These are phyloP conservation scores for Mungos mungo DNA, from an alignment of 2,113 vertebrate species.

Conservation along the genomic window DNA sequence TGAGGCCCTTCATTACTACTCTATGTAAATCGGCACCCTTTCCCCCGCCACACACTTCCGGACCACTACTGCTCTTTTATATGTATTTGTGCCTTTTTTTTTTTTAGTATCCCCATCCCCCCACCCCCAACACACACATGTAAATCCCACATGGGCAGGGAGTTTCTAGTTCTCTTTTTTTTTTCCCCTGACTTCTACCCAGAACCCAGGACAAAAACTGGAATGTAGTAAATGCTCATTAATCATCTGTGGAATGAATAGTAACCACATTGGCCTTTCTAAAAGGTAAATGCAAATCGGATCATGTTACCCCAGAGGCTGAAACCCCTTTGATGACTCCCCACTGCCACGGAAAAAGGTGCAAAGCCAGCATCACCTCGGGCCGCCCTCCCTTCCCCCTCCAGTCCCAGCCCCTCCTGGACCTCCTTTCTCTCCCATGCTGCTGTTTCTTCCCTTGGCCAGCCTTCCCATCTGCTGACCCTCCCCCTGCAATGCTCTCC, in stretches of 20 bases:
- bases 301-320: background rate
- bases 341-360: background rate
- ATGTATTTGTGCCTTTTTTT: background rate
- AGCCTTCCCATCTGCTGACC: background rate
- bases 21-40: background rate
- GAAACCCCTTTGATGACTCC: background rate
- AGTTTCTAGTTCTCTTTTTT: background rate
- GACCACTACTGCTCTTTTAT: background rate
- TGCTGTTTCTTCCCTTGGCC: background rate
- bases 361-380: background rate
- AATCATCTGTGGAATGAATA: constrained; percentile 19
- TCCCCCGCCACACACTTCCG: background rate
- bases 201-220: background rate
- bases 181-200: background rate
- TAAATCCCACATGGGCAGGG: background rate
- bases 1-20: background rate
- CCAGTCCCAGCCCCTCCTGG: background rate
- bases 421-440: background rate
- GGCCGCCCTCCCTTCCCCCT: background rate
- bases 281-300: constrained; percentile 7
- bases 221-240: constrained; percentile 14
- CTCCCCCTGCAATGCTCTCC: background rate
- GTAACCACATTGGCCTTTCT: background rate
- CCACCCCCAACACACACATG: accelerated
- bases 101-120: background rate